Percentiles rank a stretch among this genome's conserved stretches.
Evolutionary conservation across 2,888 invertebrate genomes (phyloP).

Genomic region (Euplexia lucipara): DNA sequence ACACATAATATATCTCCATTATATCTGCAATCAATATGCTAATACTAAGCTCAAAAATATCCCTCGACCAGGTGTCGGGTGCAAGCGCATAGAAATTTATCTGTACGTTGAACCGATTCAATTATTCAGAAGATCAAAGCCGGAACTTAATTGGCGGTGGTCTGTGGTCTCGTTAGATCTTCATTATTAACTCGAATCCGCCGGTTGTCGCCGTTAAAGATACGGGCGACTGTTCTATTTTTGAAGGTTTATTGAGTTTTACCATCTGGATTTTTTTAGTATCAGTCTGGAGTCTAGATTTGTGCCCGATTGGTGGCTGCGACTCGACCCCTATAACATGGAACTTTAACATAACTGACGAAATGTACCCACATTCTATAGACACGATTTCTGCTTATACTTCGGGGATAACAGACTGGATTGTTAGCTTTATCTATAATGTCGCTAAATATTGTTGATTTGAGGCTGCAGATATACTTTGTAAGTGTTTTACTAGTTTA

Average conservation of each 20-base stretch:
- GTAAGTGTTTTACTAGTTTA: too few relatives aligned
- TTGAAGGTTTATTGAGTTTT: conserved; percentile 3
- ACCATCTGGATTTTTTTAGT: too few relatives aligned
- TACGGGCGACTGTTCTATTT: conserved; percentile 35
- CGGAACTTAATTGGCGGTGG: conserved; percentile 68
- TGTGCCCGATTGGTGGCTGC: too few relatives aligned
- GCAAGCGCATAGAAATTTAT: conserved; percentile 13
- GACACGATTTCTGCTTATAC: too few relatives aligned
- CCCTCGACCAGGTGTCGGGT: conserved; percentile 8
- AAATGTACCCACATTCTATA: too few relatives aligned
- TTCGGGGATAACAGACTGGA: too few relatives aligned
- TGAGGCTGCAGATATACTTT: too few relatives aligned
- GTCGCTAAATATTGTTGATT: too few relatives aligned
- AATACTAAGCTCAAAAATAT: conserved; percentile 39
- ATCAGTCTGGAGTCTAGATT: too few relatives aligned
- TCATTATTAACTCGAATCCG: conserved; percentile 60
- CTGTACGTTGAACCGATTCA: conserved; percentile 59
- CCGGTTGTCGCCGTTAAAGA: conserved; percentile 56
- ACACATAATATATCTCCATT: background rate
- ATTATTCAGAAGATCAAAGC: conserved; percentile 72
- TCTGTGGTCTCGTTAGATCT: conserved; percentile 69
- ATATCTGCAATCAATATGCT: background rate
- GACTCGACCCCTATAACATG: too few relatives aligned
- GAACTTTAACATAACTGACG: too few relatives aligned
- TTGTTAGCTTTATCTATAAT: too few relatives aligned